Conservation (phyloP, 1,140 invertebrate species). For the Colletes latitarsis region DNA sequence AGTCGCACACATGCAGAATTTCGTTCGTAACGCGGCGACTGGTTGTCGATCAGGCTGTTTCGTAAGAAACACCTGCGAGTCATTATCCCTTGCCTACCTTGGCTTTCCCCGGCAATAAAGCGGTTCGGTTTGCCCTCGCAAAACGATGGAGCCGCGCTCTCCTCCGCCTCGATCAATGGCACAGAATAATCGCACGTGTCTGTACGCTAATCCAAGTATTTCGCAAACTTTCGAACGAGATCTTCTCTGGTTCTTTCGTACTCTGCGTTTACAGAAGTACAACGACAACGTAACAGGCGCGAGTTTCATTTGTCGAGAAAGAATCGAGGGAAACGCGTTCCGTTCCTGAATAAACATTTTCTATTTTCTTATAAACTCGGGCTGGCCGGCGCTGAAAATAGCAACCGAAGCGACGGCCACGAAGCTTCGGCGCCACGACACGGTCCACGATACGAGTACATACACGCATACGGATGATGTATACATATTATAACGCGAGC, state of each 20-base stretch:
- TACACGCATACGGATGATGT: too few relatives aligned
- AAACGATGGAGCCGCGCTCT: too few relatives aligned
- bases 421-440: conserved; percentile 41
- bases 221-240: too few relatives aligned
- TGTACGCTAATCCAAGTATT: not conserved
- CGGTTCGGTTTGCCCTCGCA: conserved; percentile 50
- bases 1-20: conserved; percentile 44
- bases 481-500: too few relatives aligned
- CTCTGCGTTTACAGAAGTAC: too few relatives aligned
- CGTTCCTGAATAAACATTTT: conserved; percentile 37
- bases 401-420: conserved; percentile 48
- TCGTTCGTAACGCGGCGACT: conserved; percentile 26
- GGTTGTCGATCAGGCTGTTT: conserved; percentile 59
- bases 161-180: not conserved
- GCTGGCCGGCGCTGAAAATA: conserved; percentile 52
- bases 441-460: conserved; percentile 8
- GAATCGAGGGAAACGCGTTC: not conserved
- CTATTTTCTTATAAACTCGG: conserved; percentile 48
- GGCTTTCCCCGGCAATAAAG: conserved; percentile 55
- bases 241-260: too few relatives aligned
- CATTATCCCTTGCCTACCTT: conserved; percentile 64
- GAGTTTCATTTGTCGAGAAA: too few relatives aligned
- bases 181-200: conserved; percentile 14
- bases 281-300: too few relatives aligned
- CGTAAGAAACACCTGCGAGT: conserved; percentile 68